These are phyloP conservation scores for Semaprochilodus insignis DNA, from an alignment of 2,797 vertebrate genomes.

Conservation along the genomic window DNA sequence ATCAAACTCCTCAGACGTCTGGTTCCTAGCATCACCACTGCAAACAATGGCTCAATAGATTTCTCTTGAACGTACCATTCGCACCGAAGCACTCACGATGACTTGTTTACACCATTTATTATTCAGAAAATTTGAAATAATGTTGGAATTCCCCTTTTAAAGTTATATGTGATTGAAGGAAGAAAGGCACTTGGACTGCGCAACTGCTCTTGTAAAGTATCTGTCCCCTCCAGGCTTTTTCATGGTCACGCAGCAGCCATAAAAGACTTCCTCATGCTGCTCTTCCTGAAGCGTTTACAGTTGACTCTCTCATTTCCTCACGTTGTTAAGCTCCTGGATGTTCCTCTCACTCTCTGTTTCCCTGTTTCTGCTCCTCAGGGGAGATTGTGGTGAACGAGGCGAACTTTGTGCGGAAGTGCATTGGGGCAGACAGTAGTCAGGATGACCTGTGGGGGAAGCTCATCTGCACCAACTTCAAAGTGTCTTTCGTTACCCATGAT, in stretches of 20 bases:
- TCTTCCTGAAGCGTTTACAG: conserved; percentile 11
- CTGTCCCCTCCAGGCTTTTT: not conserved
- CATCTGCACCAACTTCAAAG: conserved; percentile 98
- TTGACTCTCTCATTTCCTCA: not conserved
- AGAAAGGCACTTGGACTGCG: not conserved
- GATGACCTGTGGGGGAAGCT: conserved; percentile 96
- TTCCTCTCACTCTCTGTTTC: not conserved
- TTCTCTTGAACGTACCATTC: too few species aligned
- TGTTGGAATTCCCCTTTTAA: too few species aligned
- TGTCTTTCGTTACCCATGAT: conserved; percentile 95
- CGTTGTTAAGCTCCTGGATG: not conserved
- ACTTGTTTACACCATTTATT: too few species aligned
- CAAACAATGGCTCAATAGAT: too few species aligned
- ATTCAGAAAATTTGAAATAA: too few species aligned
- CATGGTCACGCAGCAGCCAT: not conserved
- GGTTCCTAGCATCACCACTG: too few species aligned
- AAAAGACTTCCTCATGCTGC: not conserved
- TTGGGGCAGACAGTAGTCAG: conserved; percentile 88
- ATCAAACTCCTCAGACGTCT: too few species aligned
- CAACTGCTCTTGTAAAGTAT: not conserved
- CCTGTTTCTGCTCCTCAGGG: conserved; percentile 77
- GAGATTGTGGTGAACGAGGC: conserved; percentile 98
- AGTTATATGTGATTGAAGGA: not conserved
- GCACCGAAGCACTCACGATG: too few species aligned
- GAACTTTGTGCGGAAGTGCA: conserved; percentile 97